Base-by-base conservation (phyloP, 2,888 invertebrate genomes). In the Cryptocephalus primarius region DNA sequence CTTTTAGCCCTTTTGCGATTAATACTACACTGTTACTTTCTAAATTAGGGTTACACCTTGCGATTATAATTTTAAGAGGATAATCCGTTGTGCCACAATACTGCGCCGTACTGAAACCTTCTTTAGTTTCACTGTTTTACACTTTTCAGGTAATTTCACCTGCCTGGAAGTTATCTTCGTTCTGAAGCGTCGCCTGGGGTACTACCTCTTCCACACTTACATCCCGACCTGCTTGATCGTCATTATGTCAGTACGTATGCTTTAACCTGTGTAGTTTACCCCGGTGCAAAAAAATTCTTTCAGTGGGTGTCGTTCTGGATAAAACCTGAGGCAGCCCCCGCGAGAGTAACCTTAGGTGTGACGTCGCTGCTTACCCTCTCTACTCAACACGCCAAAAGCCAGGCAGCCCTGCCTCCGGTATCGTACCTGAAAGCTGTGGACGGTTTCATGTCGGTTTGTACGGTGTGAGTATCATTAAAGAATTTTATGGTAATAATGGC, bases 241-340 rank as follows among this genome's bases (percentile, higher is more conserved):
- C 52, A 91, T 93, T 47, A 91, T 93, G 89, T 92, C 92, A 58
- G 85, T 85, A 68, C 79, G 84, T 77, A 47, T 6, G 42, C 22
- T 22, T 22, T 4, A 6, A 22, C 22, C 22, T 22, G 22, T 22
- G 3, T 2, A 22, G 6, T 22, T 22, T 6, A 22, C 3, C 6
- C 2, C 22, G 3, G 22, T 22, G 6, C 22, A 22, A 22, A 22
- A 6, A 22, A 6, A 22, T 22, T 55, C 45, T 69, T 69, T 32
- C 69, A 88, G 80, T 92, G 92, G 92, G 88, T 92, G 4, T 91
- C 91, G 0, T 93, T 93, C 72, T 93, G 92, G 92, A 91, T 93
- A 60, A 91, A 91, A 66, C 91, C 91, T 0, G 93, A 93, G 70
- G 92, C 92, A 1, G 91, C 91, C 4, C 93, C 93, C 0, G 93